phyloP scores from a whole-genome alignment of 1,140 invertebrate species.

The Cyrtorhinus lividipennis region DNA sequence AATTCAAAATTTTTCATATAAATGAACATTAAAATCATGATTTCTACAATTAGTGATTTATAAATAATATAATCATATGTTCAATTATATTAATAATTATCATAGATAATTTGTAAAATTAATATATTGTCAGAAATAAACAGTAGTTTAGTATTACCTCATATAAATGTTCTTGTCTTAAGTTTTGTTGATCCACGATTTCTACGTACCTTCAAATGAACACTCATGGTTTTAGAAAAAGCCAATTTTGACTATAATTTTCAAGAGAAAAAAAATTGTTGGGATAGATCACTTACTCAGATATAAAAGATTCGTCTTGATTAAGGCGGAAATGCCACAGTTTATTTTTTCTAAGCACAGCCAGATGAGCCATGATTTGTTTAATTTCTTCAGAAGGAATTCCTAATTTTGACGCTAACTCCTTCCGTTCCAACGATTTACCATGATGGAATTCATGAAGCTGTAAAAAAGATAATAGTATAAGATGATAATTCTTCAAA shows the following conservation, averaged over 20 bases:
- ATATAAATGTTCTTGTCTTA: no score
- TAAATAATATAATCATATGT: no score
- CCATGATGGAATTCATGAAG: constrained; percentile 32
- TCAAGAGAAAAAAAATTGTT: background rate
- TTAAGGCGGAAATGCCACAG: constrained; percentile 66
- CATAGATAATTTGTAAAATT: no score
- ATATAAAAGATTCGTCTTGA: constrained; percentile 54
- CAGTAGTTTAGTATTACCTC: no score
- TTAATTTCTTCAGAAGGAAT: constrained; percentile 65
- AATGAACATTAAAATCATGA: no score
- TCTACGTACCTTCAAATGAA: constrained; percentile 51
- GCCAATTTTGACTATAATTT: background rate
- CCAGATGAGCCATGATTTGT: constrained; percentile 62
- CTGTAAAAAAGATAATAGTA: constrained; percentile 25
- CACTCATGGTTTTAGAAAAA: no score
- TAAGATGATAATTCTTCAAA: no score
- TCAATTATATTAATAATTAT: no score
- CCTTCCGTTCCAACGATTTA: constrained; percentile 52
- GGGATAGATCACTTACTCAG: constrained; percentile 31
- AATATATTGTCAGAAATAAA: no score
- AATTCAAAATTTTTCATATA: no score
- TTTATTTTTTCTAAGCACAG: constrained; percentile 45
- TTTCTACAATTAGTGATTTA: no score
- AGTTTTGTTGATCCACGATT: constrained; percentile 59
- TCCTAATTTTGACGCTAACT: constrained; percentile 55